Conservation (phyloP, 2,888 invertebrate species). For the Siphlonurus alternatus region DNA sequence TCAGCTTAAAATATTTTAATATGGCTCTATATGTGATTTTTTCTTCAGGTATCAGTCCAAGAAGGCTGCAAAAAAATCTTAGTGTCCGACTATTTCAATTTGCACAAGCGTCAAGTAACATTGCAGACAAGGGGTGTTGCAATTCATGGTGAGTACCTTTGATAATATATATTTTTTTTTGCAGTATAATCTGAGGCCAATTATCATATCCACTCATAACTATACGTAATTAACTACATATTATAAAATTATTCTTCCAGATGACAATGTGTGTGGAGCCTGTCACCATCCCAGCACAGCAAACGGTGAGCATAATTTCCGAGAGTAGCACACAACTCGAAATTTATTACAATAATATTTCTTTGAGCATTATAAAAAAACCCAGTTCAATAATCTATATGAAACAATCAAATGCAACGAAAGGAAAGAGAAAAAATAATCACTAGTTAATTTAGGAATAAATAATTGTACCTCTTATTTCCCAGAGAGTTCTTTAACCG, state of each 20-base stretch:
- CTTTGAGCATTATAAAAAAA: no score
- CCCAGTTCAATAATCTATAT: no score
- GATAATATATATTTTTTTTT: no score
- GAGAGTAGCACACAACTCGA: not conserved
- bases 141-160: constrained; percentile 31
- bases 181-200: no score
- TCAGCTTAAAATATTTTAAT: not conserved
- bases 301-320: not conserved
- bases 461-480: no score
- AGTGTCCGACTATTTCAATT: constrained; percentile 74
- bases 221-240: no score
- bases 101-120: constrained; percentile 63
- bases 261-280: constrained; percentile 59
- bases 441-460: no score
- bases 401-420: no score
- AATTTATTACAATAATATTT: constrained; percentile 1
- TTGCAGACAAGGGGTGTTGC: constrained; percentile 63
- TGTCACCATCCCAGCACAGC: constrained; percentile 41
- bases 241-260: constrained; percentile 25
- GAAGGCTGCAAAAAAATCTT: constrained; percentile 82
- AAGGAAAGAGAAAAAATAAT: no score
- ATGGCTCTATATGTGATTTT: constrained; percentile 7
- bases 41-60: constrained; percentile 56
- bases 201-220: no score
- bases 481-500: no score